Base-by-base conservation (phyloP, 2,888 invertebrate genomes). In the Microplitis manilae region DNA sequence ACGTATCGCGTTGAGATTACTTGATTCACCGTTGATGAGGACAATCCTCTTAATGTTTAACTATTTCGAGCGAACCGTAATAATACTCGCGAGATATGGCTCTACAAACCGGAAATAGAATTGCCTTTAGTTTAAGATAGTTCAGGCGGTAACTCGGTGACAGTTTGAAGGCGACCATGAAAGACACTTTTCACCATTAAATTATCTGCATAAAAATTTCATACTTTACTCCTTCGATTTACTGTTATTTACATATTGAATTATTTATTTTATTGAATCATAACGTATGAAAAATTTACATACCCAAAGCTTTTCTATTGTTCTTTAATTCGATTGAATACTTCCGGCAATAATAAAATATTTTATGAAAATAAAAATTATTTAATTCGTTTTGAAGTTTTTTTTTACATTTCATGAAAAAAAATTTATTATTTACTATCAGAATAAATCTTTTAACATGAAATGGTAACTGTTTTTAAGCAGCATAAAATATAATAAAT, bases 31-130 rank as follows among this genome's bases (percentile, higher is more conserved):
- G 73, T 68, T 77, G 79, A 79, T 79, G 77, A 76, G 75, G 74
- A 77, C 78, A 80, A 82, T 82, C 77, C 82, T 79, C 81, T 81
- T 79, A 79, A 79, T 79, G 76, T 60, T 68, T 60, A 67, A 50
- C 73, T n/a, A 65, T 77, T 77, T 73, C 65, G 40, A 70, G 73
- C 61, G 68, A 80, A 71, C 62, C 17, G 41, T 41, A 64, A 64
- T 40, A 30, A 39, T 6, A 17, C 59, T 20, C 39, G 40, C 20
- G 38, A 68, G 69, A 75, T 79, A 77, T 72, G 68, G 72, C 60
- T 38, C 67, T 72, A n/a, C 20, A 67, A 20, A 67, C 67, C 60
- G 61, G 67, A 71, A 76, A 76, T 71, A 61, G 59, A 67, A 76
- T 67, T 68, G 67, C 73, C 39, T 72, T 67, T 13, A 60, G 39